Conservation (phyloP, 1,140 invertebrate species). For the Diploscapter pachys region DNA sequence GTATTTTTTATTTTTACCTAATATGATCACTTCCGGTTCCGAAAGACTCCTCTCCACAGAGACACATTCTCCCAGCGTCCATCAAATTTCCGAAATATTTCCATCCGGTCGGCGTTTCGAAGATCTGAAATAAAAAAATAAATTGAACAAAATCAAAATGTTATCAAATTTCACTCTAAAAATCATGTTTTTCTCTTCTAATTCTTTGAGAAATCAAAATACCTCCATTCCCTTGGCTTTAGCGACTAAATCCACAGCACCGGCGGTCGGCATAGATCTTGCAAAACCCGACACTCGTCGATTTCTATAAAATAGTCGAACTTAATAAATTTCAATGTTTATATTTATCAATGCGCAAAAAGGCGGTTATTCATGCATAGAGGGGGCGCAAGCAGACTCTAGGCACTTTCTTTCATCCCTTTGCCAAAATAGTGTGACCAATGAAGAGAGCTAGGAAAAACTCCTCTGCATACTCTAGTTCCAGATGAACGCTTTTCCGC, state of each 20-base stretch:
- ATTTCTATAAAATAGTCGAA: constrained; percentile 5
- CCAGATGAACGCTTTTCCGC: constrained; percentile 49
- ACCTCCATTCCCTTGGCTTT: constrained; percentile 35
- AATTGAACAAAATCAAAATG: background rate
- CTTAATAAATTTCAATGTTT: background rate
- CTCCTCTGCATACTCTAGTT: constrained; percentile 62
- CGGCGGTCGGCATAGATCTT: constrained; percentile 96
- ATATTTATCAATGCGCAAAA: too few relatives aligned
- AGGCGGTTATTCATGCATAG: too few relatives aligned
- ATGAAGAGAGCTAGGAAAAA: background rate
- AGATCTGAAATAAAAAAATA: constrained; percentile 66
- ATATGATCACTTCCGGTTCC: constrained; percentile 72
- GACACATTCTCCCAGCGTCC: constrained; percentile 84
- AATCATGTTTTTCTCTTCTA: too few relatives aligned
- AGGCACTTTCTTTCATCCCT: constrained; percentile 59
- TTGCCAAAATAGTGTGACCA: constrained; percentile 19
- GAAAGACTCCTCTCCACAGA: constrained; percentile 99
- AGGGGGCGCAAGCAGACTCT: too few relatives aligned
- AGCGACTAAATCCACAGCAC: constrained; percentile 77
- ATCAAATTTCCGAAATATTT: constrained; percentile 97
- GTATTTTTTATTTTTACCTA: constrained; percentile 52
- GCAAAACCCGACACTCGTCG: constrained; percentile 72
- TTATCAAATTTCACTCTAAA: too few relatives aligned
- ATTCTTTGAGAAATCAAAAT: background rate
- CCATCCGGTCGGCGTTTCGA: constrained; percentile 95